These are phyloP conservation scores for Operophtera brumata DNA, from an alignment of 2,888 invertebrate genomes.

Conservation along the genomic window DNA sequence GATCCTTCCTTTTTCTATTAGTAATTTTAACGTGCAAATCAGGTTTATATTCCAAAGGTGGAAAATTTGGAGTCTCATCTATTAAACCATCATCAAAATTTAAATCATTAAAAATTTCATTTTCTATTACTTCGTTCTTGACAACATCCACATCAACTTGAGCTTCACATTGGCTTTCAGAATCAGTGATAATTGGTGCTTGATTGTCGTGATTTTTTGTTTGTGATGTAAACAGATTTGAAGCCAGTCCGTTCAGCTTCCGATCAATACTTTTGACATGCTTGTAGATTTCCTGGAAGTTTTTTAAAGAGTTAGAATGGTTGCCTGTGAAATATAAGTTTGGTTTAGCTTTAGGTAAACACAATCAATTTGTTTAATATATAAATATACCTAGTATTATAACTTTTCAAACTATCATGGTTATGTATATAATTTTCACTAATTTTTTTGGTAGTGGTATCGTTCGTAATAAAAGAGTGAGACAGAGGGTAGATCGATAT, in stretches of 20 bases:
- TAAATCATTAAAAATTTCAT: background rate
- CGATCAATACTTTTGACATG: background rate
- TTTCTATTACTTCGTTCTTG: background rate
- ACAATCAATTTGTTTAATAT: too few species aligned
- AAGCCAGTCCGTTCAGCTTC: background rate
- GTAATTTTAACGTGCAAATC: background rate
- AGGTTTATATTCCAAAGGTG: background rate
- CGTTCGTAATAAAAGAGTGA: too few species aligned
- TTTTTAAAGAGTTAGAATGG: too few species aligned
- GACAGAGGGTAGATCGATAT: too few species aligned
- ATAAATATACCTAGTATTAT: too few species aligned
- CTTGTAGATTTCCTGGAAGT: slow-evolving; percentile 1
- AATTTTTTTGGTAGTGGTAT: too few species aligned
- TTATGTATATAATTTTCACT: too few species aligned
- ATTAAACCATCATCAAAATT: background rate
- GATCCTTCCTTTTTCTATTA: background rate
- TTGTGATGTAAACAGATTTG: background rate
- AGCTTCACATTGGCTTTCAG: background rate
- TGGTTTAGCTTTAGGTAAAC: too few species aligned
- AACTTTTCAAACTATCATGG: too few species aligned
- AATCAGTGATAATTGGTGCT: background rate
- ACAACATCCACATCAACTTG: background rate
- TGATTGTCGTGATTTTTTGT: background rate
- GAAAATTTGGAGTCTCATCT: background rate
- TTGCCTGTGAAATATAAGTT: too few species aligned